phyloP scores from a whole-genome alignment of 2,797 vertebrate species.

The Tadarida brasiliensis region DNA sequence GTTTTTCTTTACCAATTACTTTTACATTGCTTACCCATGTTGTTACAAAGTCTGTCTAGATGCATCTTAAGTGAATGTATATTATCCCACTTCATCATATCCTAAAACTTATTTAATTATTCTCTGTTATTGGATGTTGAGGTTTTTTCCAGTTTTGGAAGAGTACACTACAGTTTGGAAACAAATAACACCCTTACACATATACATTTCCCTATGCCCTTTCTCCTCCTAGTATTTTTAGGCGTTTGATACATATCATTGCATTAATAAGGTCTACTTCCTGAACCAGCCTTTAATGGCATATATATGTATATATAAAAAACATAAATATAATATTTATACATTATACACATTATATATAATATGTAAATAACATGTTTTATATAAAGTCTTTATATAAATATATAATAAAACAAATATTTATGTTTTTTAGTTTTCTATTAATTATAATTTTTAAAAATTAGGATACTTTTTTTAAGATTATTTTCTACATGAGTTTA shows the following conservation, averaged over 20 bases:
- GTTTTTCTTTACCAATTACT: neutral
- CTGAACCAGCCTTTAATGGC: neutral
- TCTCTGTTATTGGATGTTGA: neutral
- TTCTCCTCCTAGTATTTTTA: neutral
- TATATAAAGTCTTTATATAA: neutral
- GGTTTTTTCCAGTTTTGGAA: neutral
- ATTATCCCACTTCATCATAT: neutral
- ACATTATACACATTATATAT: neutral
- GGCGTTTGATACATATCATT: neutral
- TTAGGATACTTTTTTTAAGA: neutral
- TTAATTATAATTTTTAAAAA: neutral
- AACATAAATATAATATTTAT: neutral
- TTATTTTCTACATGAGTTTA: neutral
- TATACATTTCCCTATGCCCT: neutral
- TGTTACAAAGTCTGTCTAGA: neutral
- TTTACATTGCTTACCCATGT: neutral
- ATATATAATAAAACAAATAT: neutral
- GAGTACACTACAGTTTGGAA: conserved; percentile 21
- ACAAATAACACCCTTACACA: neutral
- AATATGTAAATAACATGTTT: neutral
- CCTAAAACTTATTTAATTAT: neutral
- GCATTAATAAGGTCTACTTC: neutral
- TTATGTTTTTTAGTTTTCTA: neutral
- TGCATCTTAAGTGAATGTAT: neutral
- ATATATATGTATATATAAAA: neutral